phyloP scores from a whole-genome alignment of 2,113 vertebrate genomes.

The Phaethon lepturus region DNA sequence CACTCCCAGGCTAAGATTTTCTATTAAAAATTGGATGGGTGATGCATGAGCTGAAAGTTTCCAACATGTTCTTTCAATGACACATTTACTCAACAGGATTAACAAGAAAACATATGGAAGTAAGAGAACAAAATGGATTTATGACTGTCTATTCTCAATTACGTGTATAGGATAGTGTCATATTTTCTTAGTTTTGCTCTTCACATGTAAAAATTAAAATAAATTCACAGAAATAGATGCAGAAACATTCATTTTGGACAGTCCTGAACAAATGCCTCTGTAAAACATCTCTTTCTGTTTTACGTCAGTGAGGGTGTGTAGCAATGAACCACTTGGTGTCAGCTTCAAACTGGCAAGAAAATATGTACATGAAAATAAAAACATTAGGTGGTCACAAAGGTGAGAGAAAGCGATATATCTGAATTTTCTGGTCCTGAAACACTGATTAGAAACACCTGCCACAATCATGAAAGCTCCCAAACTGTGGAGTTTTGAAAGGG shows the following conservation, averaged over 20 bases:
- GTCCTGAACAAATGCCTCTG: neutral
- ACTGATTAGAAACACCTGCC: neutral
- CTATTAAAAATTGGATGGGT: neutral
- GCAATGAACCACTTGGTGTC: neutral
- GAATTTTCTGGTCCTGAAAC: neutral
- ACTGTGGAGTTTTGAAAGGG: neutral
- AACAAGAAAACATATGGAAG: neutral
- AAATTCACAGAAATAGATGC: neutral
- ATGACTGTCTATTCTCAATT: neutral
- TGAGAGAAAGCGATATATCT: neutral
- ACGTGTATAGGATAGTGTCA: neutral
- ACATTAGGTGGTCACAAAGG: neutral
- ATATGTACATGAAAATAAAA: neutral
- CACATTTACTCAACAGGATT: neutral
- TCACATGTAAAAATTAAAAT: neutral
- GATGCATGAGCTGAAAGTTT: neutral
- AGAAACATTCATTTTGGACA: neutral
- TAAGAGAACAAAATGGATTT: neutral
- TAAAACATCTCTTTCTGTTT: neutral
- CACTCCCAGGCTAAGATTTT: neutral
- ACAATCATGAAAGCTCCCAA: neutral
- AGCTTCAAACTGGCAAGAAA: constrained; percentile 10
- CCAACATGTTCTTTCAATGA: neutral
- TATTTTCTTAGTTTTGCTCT: neutral
- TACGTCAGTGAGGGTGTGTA: neutral